Evolutionary conservation across 2,113 vertebrate genomes (phyloP).

Genomic region (Zeus faber): DNA sequence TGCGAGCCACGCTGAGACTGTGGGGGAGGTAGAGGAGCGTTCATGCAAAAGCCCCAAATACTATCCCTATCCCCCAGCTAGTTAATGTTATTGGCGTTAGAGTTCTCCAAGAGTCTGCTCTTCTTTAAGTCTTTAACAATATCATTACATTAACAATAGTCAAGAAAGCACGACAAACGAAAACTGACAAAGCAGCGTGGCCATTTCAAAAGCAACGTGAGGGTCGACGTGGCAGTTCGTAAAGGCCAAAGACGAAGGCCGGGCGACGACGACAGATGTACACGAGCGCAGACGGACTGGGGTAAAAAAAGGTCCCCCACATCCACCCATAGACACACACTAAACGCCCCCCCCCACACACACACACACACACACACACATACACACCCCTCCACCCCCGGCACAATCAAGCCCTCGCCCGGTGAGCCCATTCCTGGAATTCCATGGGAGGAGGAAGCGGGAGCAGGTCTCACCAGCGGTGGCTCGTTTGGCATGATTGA

Average conservation of each 20-base stretch:
- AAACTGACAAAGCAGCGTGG: no score
- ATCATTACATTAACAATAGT: no score
- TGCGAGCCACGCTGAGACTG: no score
- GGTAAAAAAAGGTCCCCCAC: slow-evolving; percentile 17
- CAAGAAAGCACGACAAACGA: not conserved
- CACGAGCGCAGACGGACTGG: slow-evolving; percentile 12
- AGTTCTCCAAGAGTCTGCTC: no score
- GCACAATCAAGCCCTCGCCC: slow-evolving; percentile 37
- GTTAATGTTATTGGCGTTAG: no score
- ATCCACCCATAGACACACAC: slow-evolving; percentile 9
- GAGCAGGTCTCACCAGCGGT: slow-evolving; percentile 56
- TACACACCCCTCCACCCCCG: not conserved
- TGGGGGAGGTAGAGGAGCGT: no score
- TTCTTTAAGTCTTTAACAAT: no score
- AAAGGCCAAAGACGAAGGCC: no score
- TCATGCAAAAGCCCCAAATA: no score
- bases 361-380: slow-evolving; percentile 1
- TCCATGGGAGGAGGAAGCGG: slow-evolving; percentile 64
- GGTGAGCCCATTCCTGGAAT: slow-evolving; percentile 72
- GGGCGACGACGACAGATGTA: slow-evolving; percentile 15
- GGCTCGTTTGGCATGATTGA: slow-evolving; percentile 79
- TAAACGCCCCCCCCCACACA: slow-evolving; percentile 10
- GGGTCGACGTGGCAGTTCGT: no score
- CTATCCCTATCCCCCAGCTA: no score
- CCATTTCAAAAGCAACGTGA: no score